Conservation (phyloP, 2,888 invertebrate species). For the Scelioninae gen. 2 region DNA sequence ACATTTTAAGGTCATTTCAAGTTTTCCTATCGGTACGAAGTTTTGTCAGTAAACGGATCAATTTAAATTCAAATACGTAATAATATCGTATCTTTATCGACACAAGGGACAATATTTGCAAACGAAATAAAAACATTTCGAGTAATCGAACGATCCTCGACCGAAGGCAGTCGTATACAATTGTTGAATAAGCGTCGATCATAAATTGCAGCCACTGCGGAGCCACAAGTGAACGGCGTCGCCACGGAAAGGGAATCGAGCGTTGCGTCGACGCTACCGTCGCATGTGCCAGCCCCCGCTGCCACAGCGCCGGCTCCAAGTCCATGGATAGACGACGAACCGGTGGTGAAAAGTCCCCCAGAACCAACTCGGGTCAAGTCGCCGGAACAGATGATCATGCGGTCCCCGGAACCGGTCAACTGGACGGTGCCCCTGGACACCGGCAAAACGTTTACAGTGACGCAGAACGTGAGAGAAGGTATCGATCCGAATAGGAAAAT, state of each 20-base stretch:
- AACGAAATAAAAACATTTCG: no score
- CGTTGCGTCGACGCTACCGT: conserved; percentile 74
- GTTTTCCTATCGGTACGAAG: no score
- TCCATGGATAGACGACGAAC: conserved; percentile 78
- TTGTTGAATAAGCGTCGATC: conserved; percentile 65
- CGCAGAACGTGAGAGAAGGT: conserved; percentile 92
- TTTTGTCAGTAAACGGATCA: no score
- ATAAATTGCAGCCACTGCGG: conserved; percentile 73
- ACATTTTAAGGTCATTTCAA: no score
- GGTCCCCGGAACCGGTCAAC: conserved; percentile 95
- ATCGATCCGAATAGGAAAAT: neutral
- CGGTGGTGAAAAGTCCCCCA: conserved; percentile 93
- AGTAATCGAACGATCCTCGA: conserved; percentile 24
- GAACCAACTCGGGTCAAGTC: conserved; percentile 95
- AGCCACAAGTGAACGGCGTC: conserved; percentile 73
- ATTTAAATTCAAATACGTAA: no score
- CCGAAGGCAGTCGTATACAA: conserved; percentile 51
- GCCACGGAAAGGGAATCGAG: conserved; percentile 68
- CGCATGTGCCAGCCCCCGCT: conserved; percentile 77
- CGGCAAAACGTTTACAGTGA: conserved; percentile 94
- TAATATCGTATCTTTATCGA: neutral
- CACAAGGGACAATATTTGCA: no score
- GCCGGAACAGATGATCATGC: conserved; percentile 93
- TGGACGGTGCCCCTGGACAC: conserved; percentile 96
- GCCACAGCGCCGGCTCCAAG: conserved; percentile 78